A percentile compares a stretch with the other conserved stretches of the same genome.
Evolutionary conservation across 2,113 vertebrate species (phyloP).

Genomic region (Sphyrna mokarran): DNA sequence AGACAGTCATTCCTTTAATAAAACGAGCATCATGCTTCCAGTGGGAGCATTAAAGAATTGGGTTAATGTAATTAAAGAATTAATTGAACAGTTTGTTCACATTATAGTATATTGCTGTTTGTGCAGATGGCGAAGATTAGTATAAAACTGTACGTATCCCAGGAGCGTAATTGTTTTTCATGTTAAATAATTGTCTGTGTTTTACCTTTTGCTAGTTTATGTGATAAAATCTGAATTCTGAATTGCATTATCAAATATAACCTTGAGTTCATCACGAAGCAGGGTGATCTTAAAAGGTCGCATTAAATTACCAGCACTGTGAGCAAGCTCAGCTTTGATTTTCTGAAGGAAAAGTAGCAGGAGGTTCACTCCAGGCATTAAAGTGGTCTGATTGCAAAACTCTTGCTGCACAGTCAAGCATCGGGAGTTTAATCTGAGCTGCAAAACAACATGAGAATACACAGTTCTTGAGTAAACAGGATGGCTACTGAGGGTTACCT

Average conservation of each 20-base stretch:
- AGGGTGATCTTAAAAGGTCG: not conserved
- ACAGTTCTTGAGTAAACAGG: not conserved
- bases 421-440: not conserved
- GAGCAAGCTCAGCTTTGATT: not conserved
- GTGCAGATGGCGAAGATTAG: not conserved
- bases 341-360: not conserved
- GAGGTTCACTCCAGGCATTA: slow-evolving; percentile 16
- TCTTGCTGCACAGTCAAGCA: not conserved
- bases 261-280: not conserved
- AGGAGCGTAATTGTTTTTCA: not conserved
- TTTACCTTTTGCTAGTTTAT: not conserved
- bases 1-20: not conserved
- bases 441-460: not conserved
- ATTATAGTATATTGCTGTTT: not conserved
- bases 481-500: not conserved
- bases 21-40: not conserved
- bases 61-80: slow-evolving; percentile 10
- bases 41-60: not conserved
- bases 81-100: not conserved
- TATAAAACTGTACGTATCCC: not conserved
- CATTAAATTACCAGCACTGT: not conserved
- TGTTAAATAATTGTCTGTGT: not conserved
- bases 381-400: not conserved
- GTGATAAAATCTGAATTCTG: not conserved
- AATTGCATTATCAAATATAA: not conserved